Conservation (phyloP, 2,888 invertebrate genomes). For the Drosophila helvetica region DNA sequence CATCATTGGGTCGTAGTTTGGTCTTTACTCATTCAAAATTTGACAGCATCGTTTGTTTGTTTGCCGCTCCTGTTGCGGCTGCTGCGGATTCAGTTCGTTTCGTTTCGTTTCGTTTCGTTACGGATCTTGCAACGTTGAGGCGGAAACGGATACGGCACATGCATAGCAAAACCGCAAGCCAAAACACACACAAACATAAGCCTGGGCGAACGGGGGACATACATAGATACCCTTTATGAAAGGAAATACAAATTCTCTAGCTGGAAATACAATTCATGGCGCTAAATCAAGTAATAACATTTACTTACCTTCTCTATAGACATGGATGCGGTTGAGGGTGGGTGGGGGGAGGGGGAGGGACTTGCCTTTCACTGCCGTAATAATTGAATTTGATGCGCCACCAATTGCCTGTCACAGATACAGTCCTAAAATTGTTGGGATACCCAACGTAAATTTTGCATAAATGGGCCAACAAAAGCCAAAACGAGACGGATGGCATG, state of each 20-base stretch:
- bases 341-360: too few species aligned
- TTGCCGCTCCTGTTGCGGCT: slow-evolving; percentile 37
- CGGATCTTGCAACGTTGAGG: slow-evolving; percentile 49
- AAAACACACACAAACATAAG: slow-evolving; percentile 21
- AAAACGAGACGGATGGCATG: slow-evolving; percentile 10
- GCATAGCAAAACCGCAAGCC: slow-evolving; percentile 52
- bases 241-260: not conserved
- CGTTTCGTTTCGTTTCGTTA: slow-evolving; percentile 36
- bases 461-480: slow-evolving; percentile 37
- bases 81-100: slow-evolving; percentile 29
- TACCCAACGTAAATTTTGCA: slow-evolving; percentile 36
- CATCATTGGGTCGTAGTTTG: slow-evolving; percentile 73
- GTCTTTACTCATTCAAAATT: slow-evolving; percentile 80
- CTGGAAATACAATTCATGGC: not conserved
- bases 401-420: slow-evolving; percentile 37
- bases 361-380: not conserved
- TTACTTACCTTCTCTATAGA: not conserved
- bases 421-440: slow-evolving; percentile 21
- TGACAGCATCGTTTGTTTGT: slow-evolving; percentile 79
- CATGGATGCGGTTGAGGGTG: too few species aligned
- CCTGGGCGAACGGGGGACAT: not conserved
- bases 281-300: not conserved
- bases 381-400: slow-evolving; percentile 28
- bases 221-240: slow-evolving; percentile 6
- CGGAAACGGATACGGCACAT: slow-evolving; percentile 74